Evolutionary conservation across 1,140 invertebrate species (phyloP), one percentile per base, ranked within the genome.

Genomic region (Nephila pilipes): DNA sequence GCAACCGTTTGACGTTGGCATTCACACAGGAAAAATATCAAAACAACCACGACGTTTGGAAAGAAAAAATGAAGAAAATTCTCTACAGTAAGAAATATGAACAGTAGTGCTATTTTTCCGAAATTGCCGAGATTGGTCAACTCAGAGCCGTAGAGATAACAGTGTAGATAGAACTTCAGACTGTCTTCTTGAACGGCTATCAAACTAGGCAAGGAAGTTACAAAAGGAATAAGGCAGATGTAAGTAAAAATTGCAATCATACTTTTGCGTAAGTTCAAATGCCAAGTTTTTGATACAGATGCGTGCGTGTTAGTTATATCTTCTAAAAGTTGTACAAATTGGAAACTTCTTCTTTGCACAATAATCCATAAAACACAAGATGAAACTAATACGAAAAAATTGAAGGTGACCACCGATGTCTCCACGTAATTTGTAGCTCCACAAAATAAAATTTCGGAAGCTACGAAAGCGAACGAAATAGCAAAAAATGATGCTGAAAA

Each of bases 21-120:
- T 55, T 83, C 36, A 55, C 46, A 83, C 8, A 83, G 25, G n/a
- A 54, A 83, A 25, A 83, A 83, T 54, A 83, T 83, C 18, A 83
- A n/a, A 54, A 54, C 80, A 83, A 54, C 46, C 3, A 54, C 80
- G 6, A 83, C 38, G 25, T 83, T 83, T 8, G 80, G 46, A 55
- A 83, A 83, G 80, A 83, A 83, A 25, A 83, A 83, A n/a, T 83
- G 80, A 20, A 83, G 38, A 54, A 83, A 83, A 57, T 83, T 83
- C n/a, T 83, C 80, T 1, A 83, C 46, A 2, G 80, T 83, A 1
- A 83, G 80, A 54, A 83, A 55, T 12, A n/a, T 14, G 10, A 83
- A 83, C 46, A 83, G 54, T 0, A 29, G 14, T 6, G 22, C 22
- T 25, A 83, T 54, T 8, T 63, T 63, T 10, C n/a, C n/a, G 22